These are phyloP conservation scores for Melanitta fusca DNA, from an alignment of 2,797 vertebrate genomes.

Conservation along the genomic window DNA sequence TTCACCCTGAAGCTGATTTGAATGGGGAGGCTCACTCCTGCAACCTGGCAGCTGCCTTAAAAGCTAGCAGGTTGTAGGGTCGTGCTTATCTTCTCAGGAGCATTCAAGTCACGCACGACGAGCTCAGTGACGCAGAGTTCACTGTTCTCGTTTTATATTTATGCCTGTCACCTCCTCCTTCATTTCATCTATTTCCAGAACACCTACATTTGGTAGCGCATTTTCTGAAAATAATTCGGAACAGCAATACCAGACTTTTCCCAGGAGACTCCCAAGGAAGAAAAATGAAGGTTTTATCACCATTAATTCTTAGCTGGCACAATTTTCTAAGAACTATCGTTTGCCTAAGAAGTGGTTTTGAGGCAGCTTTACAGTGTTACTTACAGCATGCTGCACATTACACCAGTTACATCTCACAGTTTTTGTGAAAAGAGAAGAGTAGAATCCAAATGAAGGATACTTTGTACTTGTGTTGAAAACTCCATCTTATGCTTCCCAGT, in stretches of 20 bases:
- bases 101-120: background rate
- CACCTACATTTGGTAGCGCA: background rate
- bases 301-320: background rate
- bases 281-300: slow-evolving; percentile 1
- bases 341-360: background rate
- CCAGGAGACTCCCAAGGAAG: background rate
- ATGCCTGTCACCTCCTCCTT: background rate
- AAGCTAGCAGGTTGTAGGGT: background rate
- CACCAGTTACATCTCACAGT: background rate
- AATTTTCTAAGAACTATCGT: background rate
- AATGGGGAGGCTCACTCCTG: background rate
- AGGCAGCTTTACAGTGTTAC: background rate
- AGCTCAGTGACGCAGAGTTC: background rate
- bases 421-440: background rate
- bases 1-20: slow-evolving; percentile 1
- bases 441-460: background rate
- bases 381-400: background rate
- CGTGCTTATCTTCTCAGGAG: background rate
- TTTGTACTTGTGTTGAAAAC: background rate
- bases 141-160: background rate
- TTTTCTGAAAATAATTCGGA: slow-evolving; percentile 6
- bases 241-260: background rate
- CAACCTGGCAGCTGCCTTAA: background rate
- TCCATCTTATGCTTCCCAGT: background rate
- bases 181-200: background rate